Base-by-base conservation (phyloP, 2,113 vertebrate species). In the Archocentrus centrarchus region DNA sequence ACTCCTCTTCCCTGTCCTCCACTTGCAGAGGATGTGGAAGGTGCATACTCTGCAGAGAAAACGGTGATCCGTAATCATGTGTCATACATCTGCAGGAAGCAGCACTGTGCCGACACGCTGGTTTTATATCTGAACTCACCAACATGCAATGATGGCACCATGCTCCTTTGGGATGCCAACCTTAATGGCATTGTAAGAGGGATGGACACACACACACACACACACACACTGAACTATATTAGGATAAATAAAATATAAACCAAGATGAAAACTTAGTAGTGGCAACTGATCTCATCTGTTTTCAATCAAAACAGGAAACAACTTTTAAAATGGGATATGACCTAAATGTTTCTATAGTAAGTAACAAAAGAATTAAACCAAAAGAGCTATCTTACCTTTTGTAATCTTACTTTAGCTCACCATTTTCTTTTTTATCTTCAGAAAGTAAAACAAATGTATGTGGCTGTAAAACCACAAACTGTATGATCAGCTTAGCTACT, bases 121-220 rank as follows among this genome's bases (percentile, higher is more conserved):
- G 96, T 96, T 20, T 94, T 97, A 11, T 97, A 95, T 87, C 93
- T 97, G 76, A 97, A 97, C 94, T 96, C 95, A 1, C 96, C 96
- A 3, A 95, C 96, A 4, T 89, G 95, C 79, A 96, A 89, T 2
- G 96, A 96, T 2, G 96, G 96, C 39, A 95, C 96, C 90, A 97
- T 97, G 95, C 88, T 97, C 66, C 93, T 96, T 50, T 96, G 96
- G 96, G 96, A 96, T 79, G 89, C 93, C 86, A 97, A 97, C 86
- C 91, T 95, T 59, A 96, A 97, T 7, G 96, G 96, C 89, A 94
- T 96, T 17, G 96, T 96, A 88, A 95, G 96, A 86, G 7, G 2
- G 0, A 84, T 30, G 59, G 41, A 24, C 5, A 55, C 5, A 78
- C 32, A 63, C 39, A 15, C 32, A 76, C 18, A 55, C 50, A 24